phyloP scores from a whole-genome alignment of 2,113 vertebrate species.

The Astatoreochromis straeleni region DNA sequence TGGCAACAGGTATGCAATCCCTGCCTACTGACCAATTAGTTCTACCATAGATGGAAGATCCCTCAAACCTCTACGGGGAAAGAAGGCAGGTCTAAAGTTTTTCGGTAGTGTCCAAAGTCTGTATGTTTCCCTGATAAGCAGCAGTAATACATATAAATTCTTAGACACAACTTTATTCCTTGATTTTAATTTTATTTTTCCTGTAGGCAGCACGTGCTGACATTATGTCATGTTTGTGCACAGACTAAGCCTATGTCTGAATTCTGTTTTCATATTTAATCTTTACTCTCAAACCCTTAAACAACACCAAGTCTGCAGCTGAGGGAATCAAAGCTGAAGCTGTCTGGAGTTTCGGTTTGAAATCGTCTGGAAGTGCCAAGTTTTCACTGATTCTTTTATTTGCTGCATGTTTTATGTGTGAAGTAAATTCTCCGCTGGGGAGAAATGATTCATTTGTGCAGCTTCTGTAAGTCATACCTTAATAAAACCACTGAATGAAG shows the following conservation, averaged over 20 bases:
- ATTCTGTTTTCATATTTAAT: neutral
- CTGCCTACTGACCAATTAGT: neutral
- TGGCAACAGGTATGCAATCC: neutral
- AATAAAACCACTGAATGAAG: too few relatives aligned
- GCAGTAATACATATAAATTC: neutral
- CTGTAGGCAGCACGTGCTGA: neutral
- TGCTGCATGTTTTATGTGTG: too few relatives aligned
- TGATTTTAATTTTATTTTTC: neutral
- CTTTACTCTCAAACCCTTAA: neutral
- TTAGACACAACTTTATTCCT: neutral
- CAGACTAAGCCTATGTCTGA: neutral
- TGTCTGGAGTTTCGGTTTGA: too few relatives aligned
- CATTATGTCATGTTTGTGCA: neutral
- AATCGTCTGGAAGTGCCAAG: too few relatives aligned
- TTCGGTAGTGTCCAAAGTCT: neutral
- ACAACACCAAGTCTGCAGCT: neutral
- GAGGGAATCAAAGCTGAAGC: too few relatives aligned
- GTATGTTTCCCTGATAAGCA: neutral
- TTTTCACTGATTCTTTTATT: too few relatives aligned
- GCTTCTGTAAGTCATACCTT: too few relatives aligned
- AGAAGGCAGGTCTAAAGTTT: rapidly evolving
- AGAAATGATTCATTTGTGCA: too few relatives aligned
- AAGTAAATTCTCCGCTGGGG: too few relatives aligned
- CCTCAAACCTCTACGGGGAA: neutral
- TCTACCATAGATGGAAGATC: neutral